Evolutionary conservation across 2,113 vertebrate species (phyloP), one percentile per base, ranked within the genome.

Genomic region (Ploceus nigricollis): DNA sequence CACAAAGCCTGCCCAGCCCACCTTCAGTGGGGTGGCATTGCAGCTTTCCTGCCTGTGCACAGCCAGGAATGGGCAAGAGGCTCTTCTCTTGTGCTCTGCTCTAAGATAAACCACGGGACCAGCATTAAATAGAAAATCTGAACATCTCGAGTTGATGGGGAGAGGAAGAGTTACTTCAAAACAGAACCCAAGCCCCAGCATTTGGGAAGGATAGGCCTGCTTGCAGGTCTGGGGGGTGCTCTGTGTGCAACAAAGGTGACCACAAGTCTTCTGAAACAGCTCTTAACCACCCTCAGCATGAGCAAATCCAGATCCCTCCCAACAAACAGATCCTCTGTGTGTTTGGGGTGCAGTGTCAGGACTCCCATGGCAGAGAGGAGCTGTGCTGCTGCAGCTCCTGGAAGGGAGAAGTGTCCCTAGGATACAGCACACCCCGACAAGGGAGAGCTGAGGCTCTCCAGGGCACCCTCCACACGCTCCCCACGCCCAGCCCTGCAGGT

Each of bases 401-500:
- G 0, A 0, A n/a, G 1, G 31, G 4, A 57, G 9, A 4, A 2
- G 20, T 1, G 10, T 6, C 30, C 39, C 60, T 13, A 0, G 7
- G 72, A 39, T 37, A 1, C 75, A 35, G 3, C 70, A 20, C 42
- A 15, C 0, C 40, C 37, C 57, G 4, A 2, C 44, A 6, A 1
- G 1, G 1, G 42, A 14, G 42, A 72, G 65, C 81, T 1, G 3
- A 31, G 23, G 21, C 51, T 71, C 25, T 6, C 50, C 89, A 37
- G 65, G 65, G 31, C 47, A 11, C 19, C 22, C 37, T 77, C 9
- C 8, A 0, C 48, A 35, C 1, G 0, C 39, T 73, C 31, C 57
- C 61, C 1, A 1, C 75, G 65, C 28, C 64, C 83, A 86, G 10
- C 45, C 73, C 71, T 11, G 81, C 89, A 60, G 93, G 50, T n/a